Evolutionary conservation across 2,113 vertebrate genomes (phyloP).

Genomic region (Aegotheles bennettii): DNA sequence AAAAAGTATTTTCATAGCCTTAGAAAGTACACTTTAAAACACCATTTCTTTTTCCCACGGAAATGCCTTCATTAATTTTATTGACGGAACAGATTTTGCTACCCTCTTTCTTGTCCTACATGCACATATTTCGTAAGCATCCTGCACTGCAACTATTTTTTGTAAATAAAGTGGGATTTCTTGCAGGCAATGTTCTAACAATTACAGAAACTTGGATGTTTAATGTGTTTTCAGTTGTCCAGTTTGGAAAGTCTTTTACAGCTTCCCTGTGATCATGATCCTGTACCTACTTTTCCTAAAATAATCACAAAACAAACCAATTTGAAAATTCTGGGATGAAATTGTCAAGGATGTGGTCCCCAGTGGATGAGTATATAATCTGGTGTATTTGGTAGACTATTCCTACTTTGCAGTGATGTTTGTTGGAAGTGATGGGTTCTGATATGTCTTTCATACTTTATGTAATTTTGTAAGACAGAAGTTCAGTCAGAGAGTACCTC

Average conservation of each 20-base stretch:
- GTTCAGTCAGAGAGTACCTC: not conserved
- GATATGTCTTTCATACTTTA: not conserved
- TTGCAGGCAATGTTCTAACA: not conserved
- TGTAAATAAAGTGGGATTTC: not conserved
- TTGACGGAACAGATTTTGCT: not conserved
- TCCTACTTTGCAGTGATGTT: not conserved
- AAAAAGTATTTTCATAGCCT: not conserved
- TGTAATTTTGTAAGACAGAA: not conserved
- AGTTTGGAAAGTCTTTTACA: not conserved
- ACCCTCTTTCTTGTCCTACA: not conserved
- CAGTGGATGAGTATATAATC: not conserved
- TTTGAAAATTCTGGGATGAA: not conserved
- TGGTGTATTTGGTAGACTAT: not conserved
- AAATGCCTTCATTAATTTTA: constrained; percentile 7
- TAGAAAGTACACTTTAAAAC: not conserved
- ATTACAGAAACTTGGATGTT: not conserved
- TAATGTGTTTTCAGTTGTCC: not conserved
- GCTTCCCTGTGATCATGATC: not conserved
- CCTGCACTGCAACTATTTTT: not conserved
- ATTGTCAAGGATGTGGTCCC: not conserved
- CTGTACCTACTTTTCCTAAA: not conserved
- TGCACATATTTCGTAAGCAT: not conserved
- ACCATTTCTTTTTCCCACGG: not conserved
- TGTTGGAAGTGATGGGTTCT: not conserved
- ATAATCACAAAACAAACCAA: not conserved